Percentiles rank a stretch among this genome's conserved stretches.
phyloP scores from a whole-genome alignment of 1,140 invertebrate species.

The Coenobita brevimanus region DNA sequence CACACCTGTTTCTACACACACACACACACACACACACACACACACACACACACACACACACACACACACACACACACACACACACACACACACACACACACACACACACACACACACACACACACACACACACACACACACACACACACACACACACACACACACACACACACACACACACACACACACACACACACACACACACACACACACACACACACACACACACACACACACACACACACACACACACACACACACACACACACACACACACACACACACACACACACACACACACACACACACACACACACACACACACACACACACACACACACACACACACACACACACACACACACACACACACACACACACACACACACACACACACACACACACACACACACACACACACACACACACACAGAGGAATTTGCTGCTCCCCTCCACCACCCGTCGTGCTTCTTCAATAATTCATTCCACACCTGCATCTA shows the following conservation, averaged over 20 bases:
- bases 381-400: constrained; percentile 4
- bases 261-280: constrained; percentile 12
- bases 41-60: no score
- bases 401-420: not conserved
- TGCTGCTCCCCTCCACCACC: not conserved
- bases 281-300: not conserved
- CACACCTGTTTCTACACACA: no score
- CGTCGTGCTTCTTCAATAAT: not conserved
- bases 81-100: no score
- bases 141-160: no score
- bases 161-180: no score
- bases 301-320: constrained; percentile 8
- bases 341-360: constrained; percentile 3
- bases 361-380: constrained; percentile 8
- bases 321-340: constrained; percentile 3
- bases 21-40: no score
- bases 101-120: no score
- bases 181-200: not conserved
- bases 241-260: constrained; percentile 27
- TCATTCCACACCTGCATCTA: not conserved
- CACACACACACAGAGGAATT: no score
- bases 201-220: constrained; percentile 11
- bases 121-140: no score
- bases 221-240: not conserved
- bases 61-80: no score